phyloP scores from a whole-genome alignment of 1,140 invertebrate genomes.

The Mycetomoellerius zeteki region DNA sequence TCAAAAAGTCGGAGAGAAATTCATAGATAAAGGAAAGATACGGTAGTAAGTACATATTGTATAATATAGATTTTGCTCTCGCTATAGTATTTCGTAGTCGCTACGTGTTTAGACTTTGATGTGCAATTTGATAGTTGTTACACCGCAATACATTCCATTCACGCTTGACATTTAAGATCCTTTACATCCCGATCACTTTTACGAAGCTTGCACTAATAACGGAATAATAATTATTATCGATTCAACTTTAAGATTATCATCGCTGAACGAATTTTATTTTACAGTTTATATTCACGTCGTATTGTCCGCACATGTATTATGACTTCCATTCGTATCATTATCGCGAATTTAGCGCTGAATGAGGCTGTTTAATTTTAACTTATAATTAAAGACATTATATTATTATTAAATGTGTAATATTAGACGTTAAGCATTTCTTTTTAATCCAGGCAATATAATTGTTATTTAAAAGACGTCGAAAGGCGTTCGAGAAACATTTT shows the following conservation, averaged over 20 bases:
- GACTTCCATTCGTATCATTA: slow-evolving; percentile 6
- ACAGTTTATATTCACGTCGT: slow-evolving; percentile 28
- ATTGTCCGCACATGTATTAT: slow-evolving; percentile 33
- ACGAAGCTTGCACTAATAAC: slow-evolving; percentile 49
- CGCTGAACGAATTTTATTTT: slow-evolving; percentile 21
- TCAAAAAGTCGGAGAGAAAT: neutral
- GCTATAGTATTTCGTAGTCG: slow-evolving; percentile 30
- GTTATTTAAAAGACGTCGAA: neutral
- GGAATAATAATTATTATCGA: slow-evolving; percentile 2
- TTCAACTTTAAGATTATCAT: neutral
- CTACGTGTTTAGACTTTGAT: slow-evolving; percentile 46
- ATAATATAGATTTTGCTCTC: neutral
- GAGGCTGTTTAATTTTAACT: neutral
- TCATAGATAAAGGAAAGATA: neutral
- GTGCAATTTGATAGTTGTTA: slow-evolving; percentile 41
- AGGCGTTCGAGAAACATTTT: neutral
- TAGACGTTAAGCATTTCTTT: neutral
- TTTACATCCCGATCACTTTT: slow-evolving; percentile 37
- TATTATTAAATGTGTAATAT: slow-evolving; percentile 4
- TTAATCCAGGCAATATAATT: neutral
- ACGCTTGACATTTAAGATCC: slow-evolving; percentile 35
- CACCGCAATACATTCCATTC: slow-evolving; percentile 35
- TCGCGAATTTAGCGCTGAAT: slow-evolving; percentile 27
- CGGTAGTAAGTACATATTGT: slow-evolving; percentile 15
- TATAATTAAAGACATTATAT: neutral